These are phyloP conservation scores for Clarias platycephalus DNA, from an alignment of 2,797 vertebrate species.

Conservation along the genomic window DNA sequence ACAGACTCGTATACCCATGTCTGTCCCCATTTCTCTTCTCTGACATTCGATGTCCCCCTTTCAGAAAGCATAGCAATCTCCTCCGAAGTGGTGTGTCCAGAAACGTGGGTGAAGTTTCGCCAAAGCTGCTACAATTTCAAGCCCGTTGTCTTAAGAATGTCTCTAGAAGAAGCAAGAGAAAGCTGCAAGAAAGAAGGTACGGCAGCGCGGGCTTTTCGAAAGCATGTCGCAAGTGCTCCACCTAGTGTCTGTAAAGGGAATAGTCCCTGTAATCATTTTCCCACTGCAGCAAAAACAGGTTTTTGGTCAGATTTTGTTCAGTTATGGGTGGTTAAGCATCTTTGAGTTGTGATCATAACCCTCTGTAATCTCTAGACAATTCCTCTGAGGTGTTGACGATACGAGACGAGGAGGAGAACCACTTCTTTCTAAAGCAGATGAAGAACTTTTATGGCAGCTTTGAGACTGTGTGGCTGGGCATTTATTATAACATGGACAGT, in stretches of 20 bases:
- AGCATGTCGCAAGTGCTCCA: background rate
- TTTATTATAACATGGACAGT: slow-evolving; percentile 79
- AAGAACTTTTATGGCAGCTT: slow-evolving; percentile 73
- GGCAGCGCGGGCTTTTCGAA: background rate
- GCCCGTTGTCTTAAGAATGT: slow-evolving; percentile 76
- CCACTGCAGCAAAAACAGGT: background rate
- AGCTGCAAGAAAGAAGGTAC: slow-evolving; percentile 87
- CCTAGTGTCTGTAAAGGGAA: slow-evolving; percentile 8
- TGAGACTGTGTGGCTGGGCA: slow-evolving; percentile 85
- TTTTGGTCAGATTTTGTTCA: background rate
- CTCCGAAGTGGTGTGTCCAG: slow-evolving; percentile 76
- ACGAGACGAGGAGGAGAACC: slow-evolving; percentile 82
- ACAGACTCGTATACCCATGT: background rate
- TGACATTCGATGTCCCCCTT: background rate
- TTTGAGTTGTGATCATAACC: background rate
- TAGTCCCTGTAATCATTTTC: background rate
- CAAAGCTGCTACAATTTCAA: slow-evolving; percentile 90
- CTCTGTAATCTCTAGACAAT: slow-evolving; percentile 67
- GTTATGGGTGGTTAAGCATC: background rate
- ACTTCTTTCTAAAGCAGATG: slow-evolving; percentile 84
- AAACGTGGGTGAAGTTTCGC: slow-evolving; percentile 88
- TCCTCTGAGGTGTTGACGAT: slow-evolving; percentile 86
- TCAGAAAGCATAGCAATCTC: slow-evolving; percentile 76
- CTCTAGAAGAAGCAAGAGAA: slow-evolving; percentile 82
- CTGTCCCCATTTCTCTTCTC: background rate